Evolutionary conservation across 2,797 vertebrate genomes (phyloP), one percentile per base, ranked within the genome.

Genomic region (Acipenser transmontanus): DNA sequence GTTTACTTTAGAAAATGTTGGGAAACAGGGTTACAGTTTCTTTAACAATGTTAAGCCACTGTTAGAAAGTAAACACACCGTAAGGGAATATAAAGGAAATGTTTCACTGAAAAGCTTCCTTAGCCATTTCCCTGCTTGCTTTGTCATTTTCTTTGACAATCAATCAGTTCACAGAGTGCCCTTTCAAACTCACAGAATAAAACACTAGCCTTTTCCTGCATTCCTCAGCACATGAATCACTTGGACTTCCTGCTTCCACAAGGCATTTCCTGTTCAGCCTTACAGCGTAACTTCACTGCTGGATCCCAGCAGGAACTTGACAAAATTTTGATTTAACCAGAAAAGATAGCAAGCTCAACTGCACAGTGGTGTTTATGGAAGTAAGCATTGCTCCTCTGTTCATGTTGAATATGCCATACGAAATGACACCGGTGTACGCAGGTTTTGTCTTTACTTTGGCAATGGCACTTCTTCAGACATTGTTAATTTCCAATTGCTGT

Each of bases 181-280:
- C 91, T 92, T 94, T 93, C 87, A 88, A 93, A 93, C 88, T 88
- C 81, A 78, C 52, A 48, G 10, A 68, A 51, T 85, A 82, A 79
- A 84, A 82, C 83, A 84, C 80, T 68, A 84, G 82, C 82, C 83
- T 59, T 82, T 81, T 74, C 83, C 86, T 75, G 82, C 93, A 96
- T 96, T 95, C 93, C 91, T 91, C 83, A 87, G 82, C 89, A 94
- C 90, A 94, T 94, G 94, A 97, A 95, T 96, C 94, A 95, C 88
- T 94, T 85, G 84, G 87, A 93, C 93, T 97, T 93, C 94, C 93
- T 93, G 93, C 93, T 97, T 95, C 91, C 89, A 92, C 85, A 92
- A 95, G 92, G 95, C 93, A 96, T 95, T 98, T 98, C 94, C 95
- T 94, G 92, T 87, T 89, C 89, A 80, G 88, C 85, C 85, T 65